Evolutionary conservation across 2,888 invertebrate species (phyloP).

Genomic region (Euplagia quadripunctaria): DNA sequence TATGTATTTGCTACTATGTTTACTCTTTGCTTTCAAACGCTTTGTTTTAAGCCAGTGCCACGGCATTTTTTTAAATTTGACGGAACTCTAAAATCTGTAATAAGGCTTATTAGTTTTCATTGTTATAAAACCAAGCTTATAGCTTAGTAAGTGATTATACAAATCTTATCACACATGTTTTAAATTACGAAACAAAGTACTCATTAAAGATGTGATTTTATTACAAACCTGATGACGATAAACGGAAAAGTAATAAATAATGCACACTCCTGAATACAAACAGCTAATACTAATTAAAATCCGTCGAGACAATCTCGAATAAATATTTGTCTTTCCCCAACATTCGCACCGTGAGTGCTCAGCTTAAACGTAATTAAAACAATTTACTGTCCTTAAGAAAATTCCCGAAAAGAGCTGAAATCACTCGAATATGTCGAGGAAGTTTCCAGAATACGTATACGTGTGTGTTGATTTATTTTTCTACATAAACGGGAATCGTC

Average conservation of each 20-base stretch:
- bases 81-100: too few relatives aligned
- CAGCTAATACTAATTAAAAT: constrained; percentile 1
- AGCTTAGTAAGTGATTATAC: neutral
- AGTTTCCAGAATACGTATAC: constrained; percentile 33
- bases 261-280: neutral
- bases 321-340: constrained; percentile 10
- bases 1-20: too few relatives aligned
- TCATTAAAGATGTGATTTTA: neutral
- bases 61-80: too few relatives aligned
- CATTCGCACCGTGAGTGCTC: constrained; percentile 29
- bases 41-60: too few relatives aligned
- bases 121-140: neutral
- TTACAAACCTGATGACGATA: neutral
- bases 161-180: neutral
- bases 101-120: neutral
- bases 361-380: constrained; percentile 47
- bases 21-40: too few relatives aligned
- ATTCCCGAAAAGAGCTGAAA: constrained; percentile 36
- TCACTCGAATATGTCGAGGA: constrained; percentile 32
- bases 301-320: constrained; percentile 8
- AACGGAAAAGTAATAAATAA: neutral
- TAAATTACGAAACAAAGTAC: neutral
- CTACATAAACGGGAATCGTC: constrained; percentile 49
- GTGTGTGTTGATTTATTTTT: constrained; percentile 49
- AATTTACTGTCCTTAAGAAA: constrained; percentile 37